phyloP scores from a whole-genome alignment of 2,113 vertebrate genomes.

The Mesoclemmys tuberculata region DNA sequence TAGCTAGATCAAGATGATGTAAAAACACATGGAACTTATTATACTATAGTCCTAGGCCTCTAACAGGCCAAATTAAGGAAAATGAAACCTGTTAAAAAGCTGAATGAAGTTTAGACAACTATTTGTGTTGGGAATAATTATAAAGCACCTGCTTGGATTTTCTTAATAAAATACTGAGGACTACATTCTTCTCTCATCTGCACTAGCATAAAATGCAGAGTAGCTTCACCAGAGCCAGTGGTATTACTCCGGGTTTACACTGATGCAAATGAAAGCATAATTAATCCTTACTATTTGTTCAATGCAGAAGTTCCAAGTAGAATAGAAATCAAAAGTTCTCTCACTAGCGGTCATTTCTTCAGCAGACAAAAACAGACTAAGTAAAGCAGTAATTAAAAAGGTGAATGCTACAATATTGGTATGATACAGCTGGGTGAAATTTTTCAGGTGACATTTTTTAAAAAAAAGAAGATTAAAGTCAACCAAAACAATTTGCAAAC shows the following conservation, averaged over 20 bases:
- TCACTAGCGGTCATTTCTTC: not conserved
- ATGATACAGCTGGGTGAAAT: not conserved
- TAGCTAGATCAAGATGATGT: not conserved
- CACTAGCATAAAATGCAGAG: not conserved
- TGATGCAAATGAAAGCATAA: not conserved
- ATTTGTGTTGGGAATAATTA: not conserved
- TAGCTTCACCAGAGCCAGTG: not conserved
- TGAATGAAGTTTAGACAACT: not conserved
- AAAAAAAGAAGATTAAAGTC: not conserved
- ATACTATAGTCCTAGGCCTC: not conserved
- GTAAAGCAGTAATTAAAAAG: constrained; percentile 13
- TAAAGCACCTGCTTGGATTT: not conserved
- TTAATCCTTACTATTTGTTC: not conserved
- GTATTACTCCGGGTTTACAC: not conserved
- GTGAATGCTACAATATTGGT: not conserved
- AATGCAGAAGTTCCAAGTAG: not conserved
- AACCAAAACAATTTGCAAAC: not conserved
- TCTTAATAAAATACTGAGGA: not conserved
- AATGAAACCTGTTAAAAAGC: not conserved
- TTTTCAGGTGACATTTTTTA: not conserved
- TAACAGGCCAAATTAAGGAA: not conserved
- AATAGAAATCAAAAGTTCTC: not conserved
- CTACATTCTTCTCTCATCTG: not conserved
- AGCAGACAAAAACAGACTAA: not conserved
- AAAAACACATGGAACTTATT: not conserved